Conservation (phyloP, 1,140 invertebrate species). For the Papilio dardanus region DNA sequence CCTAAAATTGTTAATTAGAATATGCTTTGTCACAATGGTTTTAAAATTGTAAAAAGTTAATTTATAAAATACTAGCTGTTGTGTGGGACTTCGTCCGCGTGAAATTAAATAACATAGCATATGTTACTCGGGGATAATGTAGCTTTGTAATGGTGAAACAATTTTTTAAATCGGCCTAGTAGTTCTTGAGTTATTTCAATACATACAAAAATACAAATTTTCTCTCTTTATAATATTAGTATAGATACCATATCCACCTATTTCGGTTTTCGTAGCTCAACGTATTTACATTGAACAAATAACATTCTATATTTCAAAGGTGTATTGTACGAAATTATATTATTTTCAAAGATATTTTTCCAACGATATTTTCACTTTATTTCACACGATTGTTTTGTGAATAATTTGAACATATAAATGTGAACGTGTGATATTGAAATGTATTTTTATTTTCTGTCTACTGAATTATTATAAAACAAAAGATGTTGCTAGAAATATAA, state of each 20-base stretch:
- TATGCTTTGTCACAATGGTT: too few species aligned
- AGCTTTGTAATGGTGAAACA: too few species aligned
- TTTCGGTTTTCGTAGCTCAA: conserved; percentile 5
- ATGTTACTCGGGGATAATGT: too few species aligned
- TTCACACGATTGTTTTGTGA: conserved; percentile 38
- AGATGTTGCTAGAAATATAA: background rate
- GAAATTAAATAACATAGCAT: too few species aligned
- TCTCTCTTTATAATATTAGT: too few species aligned
- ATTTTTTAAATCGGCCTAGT: too few species aligned
- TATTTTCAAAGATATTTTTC: conserved; percentile 46
- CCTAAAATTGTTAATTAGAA: too few species aligned
- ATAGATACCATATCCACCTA: conserved; percentile 50
- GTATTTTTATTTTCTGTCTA: background rate
- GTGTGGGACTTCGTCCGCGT: too few species aligned
- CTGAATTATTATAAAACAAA: background rate
- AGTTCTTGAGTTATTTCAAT: too few species aligned
- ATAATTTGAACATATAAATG: conserved; percentile 19
- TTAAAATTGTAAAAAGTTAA: too few species aligned
- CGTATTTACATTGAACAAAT: conserved; percentile 68
- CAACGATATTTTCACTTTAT: conserved; percentile 40
- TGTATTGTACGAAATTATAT: conserved; percentile 65
- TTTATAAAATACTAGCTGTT: too few species aligned
- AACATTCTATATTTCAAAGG: conserved; percentile 63
- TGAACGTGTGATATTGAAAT: background rate
- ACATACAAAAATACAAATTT: too few species aligned